Evolutionary conservation across 2,113 vertebrate genomes (phyloP).

Genomic region (Corapipo altera): DNA sequence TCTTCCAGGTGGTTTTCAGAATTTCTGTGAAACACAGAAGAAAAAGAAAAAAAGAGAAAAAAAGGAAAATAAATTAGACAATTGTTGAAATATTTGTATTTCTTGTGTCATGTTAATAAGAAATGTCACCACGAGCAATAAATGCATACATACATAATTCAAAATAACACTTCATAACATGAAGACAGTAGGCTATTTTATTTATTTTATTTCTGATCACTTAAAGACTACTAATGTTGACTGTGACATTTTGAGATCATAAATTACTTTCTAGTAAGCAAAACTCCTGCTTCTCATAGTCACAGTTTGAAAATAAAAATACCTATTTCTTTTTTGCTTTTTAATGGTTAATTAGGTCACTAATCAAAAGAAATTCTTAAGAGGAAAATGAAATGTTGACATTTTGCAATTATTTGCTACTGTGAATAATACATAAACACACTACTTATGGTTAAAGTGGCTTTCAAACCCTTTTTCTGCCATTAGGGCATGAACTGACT

Average conservation of each 20-base stretch:
- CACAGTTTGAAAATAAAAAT: conserved; percentile 52
- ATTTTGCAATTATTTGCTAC: conserved; percentile 78
- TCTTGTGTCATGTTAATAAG: conserved; percentile 17
- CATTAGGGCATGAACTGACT: conserved; percentile 64
- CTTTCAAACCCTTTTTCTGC: conserved; percentile 68
- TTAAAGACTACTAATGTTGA: conserved; percentile 37
- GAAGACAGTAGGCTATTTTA: conserved; percentile 5
- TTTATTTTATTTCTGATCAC: conserved; percentile 42
- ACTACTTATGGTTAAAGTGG: conserved; percentile 70
- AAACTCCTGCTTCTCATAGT: conserved; percentile 50
- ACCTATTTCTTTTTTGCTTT: conserved; percentile 20
- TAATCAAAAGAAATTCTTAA: conserved; percentile 76
- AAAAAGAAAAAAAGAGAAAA: rapidly evolving
- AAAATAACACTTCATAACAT: neutral
- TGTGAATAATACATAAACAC: conserved; percentile 79
- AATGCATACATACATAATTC: neutral
- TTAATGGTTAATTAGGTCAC: conserved; percentile 78
- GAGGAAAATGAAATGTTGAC: conserved; percentile 78
- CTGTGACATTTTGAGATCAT: conserved; percentile 70
- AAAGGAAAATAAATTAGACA: neutral
- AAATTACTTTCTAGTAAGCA: conserved; percentile 50
- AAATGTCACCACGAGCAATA: neutral
- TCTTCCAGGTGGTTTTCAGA: conserved; percentile 1
- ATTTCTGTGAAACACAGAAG: neutral
- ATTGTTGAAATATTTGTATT: conserved; percentile 49